A percentile compares a stretch with the other conserved stretches of the same genome.
Conservation (phyloP, 2,797 vertebrate species). For the Leptodactylus fallax region DNA sequence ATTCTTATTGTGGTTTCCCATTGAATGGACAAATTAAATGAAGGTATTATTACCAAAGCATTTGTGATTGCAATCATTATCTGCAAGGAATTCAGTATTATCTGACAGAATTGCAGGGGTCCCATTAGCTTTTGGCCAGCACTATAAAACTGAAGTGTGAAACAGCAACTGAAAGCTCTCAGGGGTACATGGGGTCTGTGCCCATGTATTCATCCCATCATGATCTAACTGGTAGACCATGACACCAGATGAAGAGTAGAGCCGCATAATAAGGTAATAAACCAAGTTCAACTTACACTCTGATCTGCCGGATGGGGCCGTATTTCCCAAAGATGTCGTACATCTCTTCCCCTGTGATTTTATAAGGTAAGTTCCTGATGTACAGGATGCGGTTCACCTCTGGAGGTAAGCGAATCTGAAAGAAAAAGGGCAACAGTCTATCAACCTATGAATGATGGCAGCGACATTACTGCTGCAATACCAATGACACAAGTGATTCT, state of each 20-base stretch:
- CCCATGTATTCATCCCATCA: neutral
- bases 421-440: neutral
- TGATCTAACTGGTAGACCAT: neutral
- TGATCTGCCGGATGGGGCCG: conserved; percentile 95
- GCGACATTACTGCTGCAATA: neutral
- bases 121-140: too few relatives aligned
- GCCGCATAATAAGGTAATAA: too few relatives aligned
- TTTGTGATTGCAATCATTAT: too few relatives aligned
- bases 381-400: conserved; percentile 98
- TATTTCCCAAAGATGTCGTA: conserved; percentile 99
- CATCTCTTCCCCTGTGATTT: conserved; percentile 99
- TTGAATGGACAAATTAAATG: too few relatives aligned
- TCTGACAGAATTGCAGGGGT: too few relatives aligned
- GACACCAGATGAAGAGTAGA: too few relatives aligned
- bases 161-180: neutral
- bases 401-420: conserved; percentile 92
- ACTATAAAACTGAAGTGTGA: too few relatives aligned
- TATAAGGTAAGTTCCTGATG: conserved; percentile 94
- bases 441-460: neutral
- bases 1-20: too few relatives aligned
- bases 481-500: too few relatives aligned
- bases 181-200: neutral
- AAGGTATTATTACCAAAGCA: too few relatives aligned
- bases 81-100: too few relatives aligned
- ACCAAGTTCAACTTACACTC: conserved; percentile 86